phyloP scores from a whole-genome alignment of 2,113 vertebrate species.

The Carassius carassius region DNA sequence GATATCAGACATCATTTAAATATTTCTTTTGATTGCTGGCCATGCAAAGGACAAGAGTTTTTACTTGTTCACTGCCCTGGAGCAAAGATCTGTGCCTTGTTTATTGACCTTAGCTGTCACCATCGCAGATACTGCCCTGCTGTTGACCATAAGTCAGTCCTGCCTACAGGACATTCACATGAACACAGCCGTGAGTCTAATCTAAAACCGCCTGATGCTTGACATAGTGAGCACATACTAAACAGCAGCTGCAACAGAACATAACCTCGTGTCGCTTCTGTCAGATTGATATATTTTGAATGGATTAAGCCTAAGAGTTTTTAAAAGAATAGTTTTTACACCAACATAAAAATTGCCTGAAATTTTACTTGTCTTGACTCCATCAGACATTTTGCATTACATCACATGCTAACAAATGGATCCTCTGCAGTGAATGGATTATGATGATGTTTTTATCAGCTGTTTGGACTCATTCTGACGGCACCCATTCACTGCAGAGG shows the following conservation, averaged over 20 bases:
- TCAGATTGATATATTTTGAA: too few relatives aligned
- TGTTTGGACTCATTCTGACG: too few relatives aligned
- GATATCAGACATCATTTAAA: neutral
- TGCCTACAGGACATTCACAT: neutral
- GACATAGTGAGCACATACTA: neutral
- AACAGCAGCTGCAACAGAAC: neutral
- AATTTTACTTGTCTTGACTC: too few relatives aligned
- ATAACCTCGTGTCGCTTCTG: neutral
- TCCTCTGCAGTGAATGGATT: neutral
- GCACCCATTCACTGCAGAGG: too few relatives aligned
- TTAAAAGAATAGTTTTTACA: too few relatives aligned
- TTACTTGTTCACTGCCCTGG: neutral
- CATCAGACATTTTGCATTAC: too few relatives aligned
- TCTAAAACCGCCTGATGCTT: constrained; percentile 8
- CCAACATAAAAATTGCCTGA: too few relatives aligned
- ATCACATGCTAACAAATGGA: too few relatives aligned
- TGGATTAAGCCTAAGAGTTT: too few relatives aligned
- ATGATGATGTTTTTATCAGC: neutral
- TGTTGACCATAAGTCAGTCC: constrained; percentile 33
- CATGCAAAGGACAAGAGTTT: constrained; percentile 6
- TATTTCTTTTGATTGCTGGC: neutral
- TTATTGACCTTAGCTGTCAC: constrained; percentile 30
- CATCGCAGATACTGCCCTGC: constrained; percentile 32
- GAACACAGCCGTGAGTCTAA: neutral
- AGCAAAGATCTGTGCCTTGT: constrained; percentile 21